phyloP scores from a whole-genome alignment of 1,140 invertebrate species.

The Gonatopus flavifemur region DNA sequence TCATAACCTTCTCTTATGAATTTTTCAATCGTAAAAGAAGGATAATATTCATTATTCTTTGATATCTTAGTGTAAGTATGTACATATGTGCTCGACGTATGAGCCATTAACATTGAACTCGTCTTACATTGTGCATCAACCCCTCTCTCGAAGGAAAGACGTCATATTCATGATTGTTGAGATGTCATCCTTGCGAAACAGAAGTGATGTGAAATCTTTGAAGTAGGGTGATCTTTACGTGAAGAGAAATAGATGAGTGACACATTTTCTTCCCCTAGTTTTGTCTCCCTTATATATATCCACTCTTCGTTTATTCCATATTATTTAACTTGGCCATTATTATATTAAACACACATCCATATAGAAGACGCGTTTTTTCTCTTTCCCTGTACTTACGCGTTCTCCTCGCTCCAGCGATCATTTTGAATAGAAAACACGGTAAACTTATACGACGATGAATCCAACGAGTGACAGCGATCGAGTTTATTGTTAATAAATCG shows the following conservation, averaged over 20 bases:
- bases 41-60: no score
- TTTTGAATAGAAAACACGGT: no score
- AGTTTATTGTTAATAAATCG: no score
- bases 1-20: no score
- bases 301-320: conserved; percentile 35
- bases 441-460: no score
- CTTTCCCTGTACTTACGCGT: no score
- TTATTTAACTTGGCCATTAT: conserved; percentile 42
- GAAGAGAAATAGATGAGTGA: conserved; percentile 12
- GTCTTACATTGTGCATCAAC: conserved; percentile 22
- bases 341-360: no score
- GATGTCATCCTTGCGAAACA: conserved; percentile 41
- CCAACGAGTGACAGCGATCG: no score
- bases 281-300: conserved; percentile 14
- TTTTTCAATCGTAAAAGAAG: no score
- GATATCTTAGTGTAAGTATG: not conserved
- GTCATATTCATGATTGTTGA: conserved; percentile 42
- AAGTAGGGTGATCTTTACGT: conserved; percentile 4
- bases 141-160: conserved; percentile 32
- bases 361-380: no score
- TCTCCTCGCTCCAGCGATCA: no score
- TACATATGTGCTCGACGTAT: conserved; percentile 15
- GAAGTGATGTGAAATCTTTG: conserved; percentile 25
- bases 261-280: conserved; percentile 3
- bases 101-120: conserved; percentile 23